A percentile compares a stretch with the other conserved stretches of the same genome.
Evolutionary conservation across 2,888 invertebrate genomes (phyloP).

Genomic region (Troides oblongomaculatus): DNA sequence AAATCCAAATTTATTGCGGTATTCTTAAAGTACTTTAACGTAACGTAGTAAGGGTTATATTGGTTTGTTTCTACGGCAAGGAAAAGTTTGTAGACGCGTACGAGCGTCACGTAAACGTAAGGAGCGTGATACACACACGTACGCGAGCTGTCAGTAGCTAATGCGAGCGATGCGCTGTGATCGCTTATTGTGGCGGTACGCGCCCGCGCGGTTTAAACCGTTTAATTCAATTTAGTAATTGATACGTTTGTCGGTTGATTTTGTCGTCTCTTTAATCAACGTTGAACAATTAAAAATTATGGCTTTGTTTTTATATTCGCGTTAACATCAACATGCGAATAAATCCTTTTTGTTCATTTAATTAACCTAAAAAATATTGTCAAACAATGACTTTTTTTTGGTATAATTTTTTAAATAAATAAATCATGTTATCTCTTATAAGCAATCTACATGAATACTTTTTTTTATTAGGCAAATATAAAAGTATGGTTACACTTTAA

Average conservation of each 20-base stretch:
- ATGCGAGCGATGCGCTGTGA: conserved; percentile 76
- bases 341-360: no score
- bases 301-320: no score
- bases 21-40: conserved; percentile 44
- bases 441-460: not conserved
- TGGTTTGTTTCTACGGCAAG: conserved; percentile 45
- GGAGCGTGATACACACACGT: conserved; percentile 74
- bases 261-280: conserved; percentile 48
- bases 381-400: no score
- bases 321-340: no score
- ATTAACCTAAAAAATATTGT: no score
- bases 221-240: conserved; percentile 80
- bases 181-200: conserved; percentile 73
- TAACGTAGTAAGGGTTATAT: conserved; percentile 46
- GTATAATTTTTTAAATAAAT: no score
- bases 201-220: conserved; percentile 72
- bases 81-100: conserved; percentile 59
- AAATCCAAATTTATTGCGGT: conserved; percentile 52
- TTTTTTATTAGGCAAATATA: not conserved
- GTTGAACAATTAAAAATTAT: conserved; percentile 32
- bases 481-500: conserved; percentile 26
- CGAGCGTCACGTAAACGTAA: conserved; percentile 76
- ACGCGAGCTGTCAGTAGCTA: conserved; percentile 76
- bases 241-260: conserved; percentile 72
- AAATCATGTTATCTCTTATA: no score